Conservation (phyloP, 2,797 vertebrate species). For the Siniperca undulata region DNA sequence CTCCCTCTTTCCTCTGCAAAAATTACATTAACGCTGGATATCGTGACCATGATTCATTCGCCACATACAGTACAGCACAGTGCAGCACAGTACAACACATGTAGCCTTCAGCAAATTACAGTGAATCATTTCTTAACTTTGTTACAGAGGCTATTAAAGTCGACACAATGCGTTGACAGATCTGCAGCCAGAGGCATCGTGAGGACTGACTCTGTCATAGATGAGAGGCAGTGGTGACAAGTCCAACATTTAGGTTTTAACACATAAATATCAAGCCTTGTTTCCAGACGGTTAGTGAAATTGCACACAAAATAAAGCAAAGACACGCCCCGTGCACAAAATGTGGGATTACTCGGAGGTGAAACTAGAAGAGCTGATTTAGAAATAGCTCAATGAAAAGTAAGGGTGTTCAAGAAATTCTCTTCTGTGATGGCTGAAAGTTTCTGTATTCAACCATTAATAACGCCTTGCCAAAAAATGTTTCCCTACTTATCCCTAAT, state of each 20-base stretch:
- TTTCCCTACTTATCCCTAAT: not conserved
- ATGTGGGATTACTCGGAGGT: not conserved
- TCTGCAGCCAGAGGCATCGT: conserved; percentile 32
- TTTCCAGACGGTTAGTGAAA: conserved; percentile 10
- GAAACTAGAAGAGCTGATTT: not conserved
- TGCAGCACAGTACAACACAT: conserved; percentile 39
- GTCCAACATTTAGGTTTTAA: conserved; percentile 30
- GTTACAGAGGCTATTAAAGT: conserved; percentile 70
- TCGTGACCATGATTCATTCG: conserved; percentile 53
- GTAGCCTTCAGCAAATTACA: conserved; percentile 59
- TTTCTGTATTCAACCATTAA: not conserved
- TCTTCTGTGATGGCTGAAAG: conserved; percentile 2
- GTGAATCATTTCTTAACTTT: conserved; percentile 71
- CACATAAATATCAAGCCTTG: conserved; percentile 11
- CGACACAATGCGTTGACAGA: conserved; percentile 50
- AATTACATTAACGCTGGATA: conserved; percentile 46
- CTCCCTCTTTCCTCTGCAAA: conserved; percentile 15
- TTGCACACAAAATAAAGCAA: conserved; percentile 7
- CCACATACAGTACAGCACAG: conserved; percentile 44
- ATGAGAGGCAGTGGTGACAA: conserved; percentile 42
- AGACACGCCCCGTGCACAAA: not conserved
- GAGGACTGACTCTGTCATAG: conserved; percentile 34
- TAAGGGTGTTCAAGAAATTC: not conserved
- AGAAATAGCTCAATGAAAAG: not conserved
- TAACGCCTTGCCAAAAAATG: not conserved